Percentiles rank a stretch among this genome's conserved stretches.
Evolutionary conservation across 2,797 vertebrate genomes (phyloP).

Genomic region (Synanceia verrucosa): DNA sequence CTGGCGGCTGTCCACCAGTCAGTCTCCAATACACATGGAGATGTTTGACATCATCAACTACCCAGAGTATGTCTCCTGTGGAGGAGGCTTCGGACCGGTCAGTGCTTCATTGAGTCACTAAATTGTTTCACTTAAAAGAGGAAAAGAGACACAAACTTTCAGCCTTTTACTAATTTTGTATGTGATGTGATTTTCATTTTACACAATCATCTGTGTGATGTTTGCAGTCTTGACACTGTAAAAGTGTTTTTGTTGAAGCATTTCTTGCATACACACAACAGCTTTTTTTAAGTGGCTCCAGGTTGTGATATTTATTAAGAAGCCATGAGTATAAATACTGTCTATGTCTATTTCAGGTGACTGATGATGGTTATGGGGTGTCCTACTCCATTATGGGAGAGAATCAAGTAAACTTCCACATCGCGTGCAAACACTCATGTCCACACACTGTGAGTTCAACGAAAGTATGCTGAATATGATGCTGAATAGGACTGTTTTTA

Average conservation of each 20-base stretch:
- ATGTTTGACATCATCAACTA: constrained; percentile 89
- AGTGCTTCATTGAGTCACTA: constrained; percentile 54
- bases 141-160: background rate
- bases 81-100: constrained; percentile 93
- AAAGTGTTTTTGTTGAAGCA: background rate
- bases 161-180: background rate
- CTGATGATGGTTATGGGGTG: constrained; percentile 92
- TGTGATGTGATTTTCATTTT: background rate
- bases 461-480: background rate
- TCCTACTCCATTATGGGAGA: constrained; percentile 89
- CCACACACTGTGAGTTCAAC: constrained; percentile 84
- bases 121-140: background rate
- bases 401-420: constrained; percentile 87
- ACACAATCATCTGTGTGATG: background rate
- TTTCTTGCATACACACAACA: background rate
- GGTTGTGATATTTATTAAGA: background rate
- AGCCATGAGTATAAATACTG: background rate
- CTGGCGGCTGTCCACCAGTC: constrained; percentile 90
- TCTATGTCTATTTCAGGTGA: constrained; percentile 78
- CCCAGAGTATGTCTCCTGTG: constrained; percentile 88
- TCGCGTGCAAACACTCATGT: constrained; percentile 91
- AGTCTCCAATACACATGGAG: constrained; percentile 86
- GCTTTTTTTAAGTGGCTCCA: background rate
- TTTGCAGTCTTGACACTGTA: background rate
- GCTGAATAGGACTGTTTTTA: background rate